Evolutionary conservation across 2,888 invertebrate species (phyloP), one percentile per base, ranked within the genome.

Genomic region (Agonopterix subpropinquella): DNA sequence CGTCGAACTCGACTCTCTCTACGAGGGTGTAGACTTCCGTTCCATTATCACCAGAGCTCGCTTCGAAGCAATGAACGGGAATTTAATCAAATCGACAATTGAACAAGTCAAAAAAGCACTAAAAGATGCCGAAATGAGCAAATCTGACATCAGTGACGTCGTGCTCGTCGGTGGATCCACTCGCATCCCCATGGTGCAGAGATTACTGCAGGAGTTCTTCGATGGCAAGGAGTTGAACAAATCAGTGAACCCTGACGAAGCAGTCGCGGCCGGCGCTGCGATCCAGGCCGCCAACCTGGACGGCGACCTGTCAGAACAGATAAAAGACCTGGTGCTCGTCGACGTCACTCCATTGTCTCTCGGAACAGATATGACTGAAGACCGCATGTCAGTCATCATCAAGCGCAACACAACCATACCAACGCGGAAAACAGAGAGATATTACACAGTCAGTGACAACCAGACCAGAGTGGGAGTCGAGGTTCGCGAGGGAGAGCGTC

Each of bases 371-470:
- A 92, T 92, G 0, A 92, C 92, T 11, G 93, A 92, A n/a, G 92
- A 93, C 10, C 92, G 93, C 2, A 93, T 93, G 93, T 87, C 90
- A 2, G 92, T 91, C 56, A 89, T 94, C 41, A 89, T 93, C 47
- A 92, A 93, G 58, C 80, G 93, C 58, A 92, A 92, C 68, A 73
- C 85, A 11, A 80, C 91, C 57, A 92, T 92, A 55, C 92, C 92
- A 0, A 90, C 90, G 73, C 92, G 91, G 62, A 91, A 92, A 65
- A 79, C 90, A 0, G 89, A 92, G 68, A 90, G 88, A 0, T 95
- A 94, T 77, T 91, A 93, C 35, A 95, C 94, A 0, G 94, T 92
- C 66, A 74, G 92, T 0, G 94, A 94, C 78, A 94, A 94, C 73
- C 94, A 94, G 69, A 89, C 92, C 0, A 92, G 89, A 0, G 92